These are phyloP conservation scores for Panthera tigris DNA, from an alignment of 2,113 vertebrate genomes.

Conservation along the genomic window DNA sequence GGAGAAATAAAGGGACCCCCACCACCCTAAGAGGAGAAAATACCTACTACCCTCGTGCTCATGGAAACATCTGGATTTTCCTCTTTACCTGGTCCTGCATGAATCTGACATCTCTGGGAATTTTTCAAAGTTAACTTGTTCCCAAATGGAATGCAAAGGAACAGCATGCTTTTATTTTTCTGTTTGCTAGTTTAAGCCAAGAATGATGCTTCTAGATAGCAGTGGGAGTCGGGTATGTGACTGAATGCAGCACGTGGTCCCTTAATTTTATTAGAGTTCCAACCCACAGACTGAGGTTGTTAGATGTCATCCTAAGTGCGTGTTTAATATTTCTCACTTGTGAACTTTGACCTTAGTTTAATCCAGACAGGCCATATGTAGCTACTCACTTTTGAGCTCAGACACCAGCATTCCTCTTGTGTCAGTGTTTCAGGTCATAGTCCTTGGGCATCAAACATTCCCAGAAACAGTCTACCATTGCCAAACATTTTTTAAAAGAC, in stretches of 20 bases:
- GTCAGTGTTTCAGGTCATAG: slow-evolving; percentile 41
- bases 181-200: slow-evolving; percentile 36
- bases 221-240: slow-evolving; percentile 17
- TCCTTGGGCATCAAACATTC: slow-evolving; percentile 24
- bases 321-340: slow-evolving; percentile 61
- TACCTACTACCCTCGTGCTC: not conserved
- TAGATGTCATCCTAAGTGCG: slow-evolving; percentile 41
- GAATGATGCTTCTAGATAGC: not conserved
- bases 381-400: slow-evolving; percentile 26
- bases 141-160: slow-evolving; percentile 24
- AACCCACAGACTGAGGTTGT: slow-evolving; percentile 46
- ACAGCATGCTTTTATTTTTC: slow-evolving; percentile 7
- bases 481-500: slow-evolving; percentile 34
- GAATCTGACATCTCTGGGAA: slow-evolving; percentile 44
- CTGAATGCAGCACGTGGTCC: not conserved
- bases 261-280: slow-evolving; percentile 30
- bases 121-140: slow-evolving; percentile 60
- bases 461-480: slow-evolving; percentile 27
- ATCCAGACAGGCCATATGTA: slow-evolving; percentile 55
- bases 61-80: slow-evolving; percentile 26
- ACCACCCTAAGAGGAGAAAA: not conserved
- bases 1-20: not conserved
- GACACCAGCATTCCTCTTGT: slow-evolving; percentile 13
- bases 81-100: not conserved
- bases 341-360: slow-evolving; percentile 57